Conservation (phyloP, 2,797 vertebrate genomes). For the Arremon brunneinucha region DNA sequence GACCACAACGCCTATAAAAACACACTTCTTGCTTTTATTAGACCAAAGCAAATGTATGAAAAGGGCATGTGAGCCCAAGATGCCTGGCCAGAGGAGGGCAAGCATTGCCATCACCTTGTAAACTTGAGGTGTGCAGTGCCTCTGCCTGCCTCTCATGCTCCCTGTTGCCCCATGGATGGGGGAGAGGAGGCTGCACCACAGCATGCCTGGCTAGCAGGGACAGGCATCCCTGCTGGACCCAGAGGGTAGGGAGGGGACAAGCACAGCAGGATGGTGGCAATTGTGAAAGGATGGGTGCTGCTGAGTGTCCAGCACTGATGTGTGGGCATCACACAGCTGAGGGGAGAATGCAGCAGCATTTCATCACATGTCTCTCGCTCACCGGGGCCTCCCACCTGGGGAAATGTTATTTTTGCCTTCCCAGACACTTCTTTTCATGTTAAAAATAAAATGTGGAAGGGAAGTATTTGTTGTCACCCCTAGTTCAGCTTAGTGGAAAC, state of each 20-base stretch:
- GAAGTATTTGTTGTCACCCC: constrained; percentile 17
- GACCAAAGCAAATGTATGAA: neutral
- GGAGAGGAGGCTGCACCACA: neutral
- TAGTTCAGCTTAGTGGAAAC: constrained; percentile 53
- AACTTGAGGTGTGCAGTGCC: rapidly evolving
- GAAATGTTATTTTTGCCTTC: constrained; percentile 16
- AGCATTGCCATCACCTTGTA: neutral
- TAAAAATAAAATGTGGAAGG: constrained; percentile 38
- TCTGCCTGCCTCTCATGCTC: neutral
- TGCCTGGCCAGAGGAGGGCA: rapidly evolving
- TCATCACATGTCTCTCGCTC: neutral
- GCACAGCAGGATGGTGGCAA: neutral
- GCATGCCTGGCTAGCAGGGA: neutral
- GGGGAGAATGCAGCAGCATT: neutral
- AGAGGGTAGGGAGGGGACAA: neutral
- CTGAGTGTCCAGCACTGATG: neutral
- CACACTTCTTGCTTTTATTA: constrained; percentile 46
- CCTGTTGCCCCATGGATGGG: rapidly evolving
- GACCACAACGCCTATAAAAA: constrained; percentile 50
- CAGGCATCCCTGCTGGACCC: rapidly evolving
- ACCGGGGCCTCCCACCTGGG: neutral
- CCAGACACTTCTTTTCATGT: constrained; percentile 46
- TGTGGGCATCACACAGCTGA: neutral
- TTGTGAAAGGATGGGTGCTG: neutral
- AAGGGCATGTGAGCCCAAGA: neutral